phyloP scores from a whole-genome alignment of 2,797 vertebrate species.

The Microcaecilia unicolor region DNA sequence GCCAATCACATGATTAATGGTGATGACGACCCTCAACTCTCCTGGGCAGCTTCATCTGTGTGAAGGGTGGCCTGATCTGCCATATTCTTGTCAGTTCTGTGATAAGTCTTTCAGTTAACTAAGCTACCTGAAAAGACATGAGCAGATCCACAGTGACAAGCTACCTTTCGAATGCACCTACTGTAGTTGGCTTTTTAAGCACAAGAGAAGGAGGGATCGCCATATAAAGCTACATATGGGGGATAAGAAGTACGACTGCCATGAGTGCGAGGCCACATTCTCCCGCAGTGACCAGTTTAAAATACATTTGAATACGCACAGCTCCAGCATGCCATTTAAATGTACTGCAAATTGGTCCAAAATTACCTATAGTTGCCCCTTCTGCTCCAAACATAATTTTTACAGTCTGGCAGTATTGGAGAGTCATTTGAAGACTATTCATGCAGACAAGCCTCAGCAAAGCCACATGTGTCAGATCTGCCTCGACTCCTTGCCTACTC shows the following conservation, averaged over 20 bases:
- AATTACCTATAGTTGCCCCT: conserved; percentile 88
- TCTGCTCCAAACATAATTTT: conserved; percentile 94
- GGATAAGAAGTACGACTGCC: conserved; percentile 96
- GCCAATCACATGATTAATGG: conserved; percentile 89
- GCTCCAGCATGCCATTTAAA: conserved; percentile 97
- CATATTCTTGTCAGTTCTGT: conserved; percentile 98
- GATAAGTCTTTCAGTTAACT: conserved; percentile 98
- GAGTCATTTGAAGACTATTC: conserved; percentile 96
- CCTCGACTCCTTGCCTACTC: conserved; percentile 89
- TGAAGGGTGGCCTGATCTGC: conserved; percentile 92
- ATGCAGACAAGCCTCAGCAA: conserved; percentile 94
- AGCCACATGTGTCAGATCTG: conserved; percentile 95
- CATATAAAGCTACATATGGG: conserved; percentile 97
- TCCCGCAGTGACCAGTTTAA: conserved; percentile 97
- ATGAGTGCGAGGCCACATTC: conserved; percentile 94
- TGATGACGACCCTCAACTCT: conserved; percentile 94
- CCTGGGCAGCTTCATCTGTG: conserved; percentile 98
- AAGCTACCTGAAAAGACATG: conserved; percentile 96
- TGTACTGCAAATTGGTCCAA: conserved; percentile 82
- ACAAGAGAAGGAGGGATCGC: conserved; percentile 94
- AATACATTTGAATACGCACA: conserved; percentile 98
- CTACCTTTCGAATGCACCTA: conserved; percentile 98
- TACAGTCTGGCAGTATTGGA: conserved; percentile 91
- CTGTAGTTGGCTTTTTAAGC: conserved; percentile 97
- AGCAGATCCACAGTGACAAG: conserved; percentile 99